Evolutionary conservation across 2,797 vertebrate species (phyloP).

Genomic region (Notolabrus celidotus): DNA sequence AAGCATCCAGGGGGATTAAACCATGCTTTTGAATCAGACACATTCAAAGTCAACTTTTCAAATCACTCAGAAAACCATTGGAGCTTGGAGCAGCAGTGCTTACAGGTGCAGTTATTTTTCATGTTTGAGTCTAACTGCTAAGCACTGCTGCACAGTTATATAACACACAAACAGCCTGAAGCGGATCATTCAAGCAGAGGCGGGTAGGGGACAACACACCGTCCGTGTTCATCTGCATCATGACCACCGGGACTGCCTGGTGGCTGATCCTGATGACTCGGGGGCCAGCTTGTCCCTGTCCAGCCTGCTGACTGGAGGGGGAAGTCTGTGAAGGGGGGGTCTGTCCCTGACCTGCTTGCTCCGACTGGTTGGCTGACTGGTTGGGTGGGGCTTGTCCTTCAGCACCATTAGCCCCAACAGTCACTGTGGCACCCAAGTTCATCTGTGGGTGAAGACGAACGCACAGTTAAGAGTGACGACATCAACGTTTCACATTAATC

Average conservation of each 20-base stretch:
- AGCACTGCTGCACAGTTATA: slow-evolving; percentile 6
- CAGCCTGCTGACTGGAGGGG: slow-evolving; percentile 84
- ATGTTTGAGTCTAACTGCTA: neutral
- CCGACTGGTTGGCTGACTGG: slow-evolving; percentile 76
- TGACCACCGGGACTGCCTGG: slow-evolving; percentile 93
- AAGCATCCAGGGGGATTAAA: neutral
- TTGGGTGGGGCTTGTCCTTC: slow-evolving; percentile 79
- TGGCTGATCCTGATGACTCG: slow-evolving; percentile 94
- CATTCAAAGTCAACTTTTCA: neutral
- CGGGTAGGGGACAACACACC: slow-evolving; percentile 83
- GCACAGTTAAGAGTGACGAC: neutral
- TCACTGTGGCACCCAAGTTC: slow-evolving; percentile 92
- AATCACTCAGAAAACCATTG: too few species aligned
- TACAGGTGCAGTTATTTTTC: neutral
- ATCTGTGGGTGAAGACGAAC: slow-evolving; percentile 79
- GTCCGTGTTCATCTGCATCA: slow-evolving; percentile 97
- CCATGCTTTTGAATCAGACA: too few species aligned
- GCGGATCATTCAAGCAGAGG: slow-evolving; percentile 70
- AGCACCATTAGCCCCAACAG: slow-evolving; percentile 86
- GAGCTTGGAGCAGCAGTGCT: slow-evolving; percentile 25
- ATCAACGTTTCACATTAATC: neutral
- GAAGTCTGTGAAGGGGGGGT: slow-evolving; percentile 78
- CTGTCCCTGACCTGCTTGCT: slow-evolving; percentile 83
- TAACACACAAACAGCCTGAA: slow-evolving; percentile 34
- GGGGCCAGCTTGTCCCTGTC: slow-evolving; percentile 84